A percentile compares a stretch with the other conserved stretches of the same genome.
Evolutionary conservation across 2,797 vertebrate species (phyloP).

Genomic region (Centropyge bicolor): DNA sequence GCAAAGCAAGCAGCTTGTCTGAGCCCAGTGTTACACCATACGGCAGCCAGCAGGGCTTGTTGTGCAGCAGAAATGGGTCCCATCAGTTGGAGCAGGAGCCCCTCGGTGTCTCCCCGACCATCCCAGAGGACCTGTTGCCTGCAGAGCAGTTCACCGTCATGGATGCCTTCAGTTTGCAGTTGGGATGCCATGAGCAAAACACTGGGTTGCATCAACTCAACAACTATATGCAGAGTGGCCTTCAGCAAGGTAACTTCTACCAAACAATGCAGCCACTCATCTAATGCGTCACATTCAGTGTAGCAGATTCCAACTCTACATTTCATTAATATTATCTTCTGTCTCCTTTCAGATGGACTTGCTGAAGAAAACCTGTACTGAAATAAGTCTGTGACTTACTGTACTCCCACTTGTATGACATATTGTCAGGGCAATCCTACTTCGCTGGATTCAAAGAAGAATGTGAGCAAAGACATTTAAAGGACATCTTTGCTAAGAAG

Average conservation of each 20-base stretch:
- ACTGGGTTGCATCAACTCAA: conserved; percentile 86
- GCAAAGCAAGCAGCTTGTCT: conserved; percentile 26
- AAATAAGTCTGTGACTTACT: conserved; percentile 84
- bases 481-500: conserved; percentile 45
- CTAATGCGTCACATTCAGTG: not conserved
- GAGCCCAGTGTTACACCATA: not conserved
- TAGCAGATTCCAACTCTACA: not conserved
- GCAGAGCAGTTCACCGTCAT: conserved; percentile 51
- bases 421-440: conserved; percentile 81
- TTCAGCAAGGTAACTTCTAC: conserved; percentile 77
- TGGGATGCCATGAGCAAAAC: conserved; percentile 62
- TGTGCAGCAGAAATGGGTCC: conserved; percentile 1
- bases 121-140: conserved; percentile 42
- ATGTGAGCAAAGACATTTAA: conserved; percentile 40
- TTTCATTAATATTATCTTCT: conserved; percentile 33
- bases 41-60: conserved; percentile 38
- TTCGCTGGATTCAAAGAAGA: conserved; percentile 63
- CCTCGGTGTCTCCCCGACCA: not conserved
- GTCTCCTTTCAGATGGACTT: conserved; percentile 76
- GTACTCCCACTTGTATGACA: conserved; percentile 80
- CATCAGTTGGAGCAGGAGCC: conserved; percentile 24
- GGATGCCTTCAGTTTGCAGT: conserved; percentile 65
- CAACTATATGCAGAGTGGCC: conserved; percentile 66
- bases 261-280: too few species aligned
- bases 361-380: conserved; percentile 82